A percentile compares a stretch with the other conserved stretches of the same genome.
These are phyloP conservation scores for Holothuria leucospilota DNA, from an alignment of 53 echinoderm and acorn worm genomes.

Conservation along the genomic window DNA sequence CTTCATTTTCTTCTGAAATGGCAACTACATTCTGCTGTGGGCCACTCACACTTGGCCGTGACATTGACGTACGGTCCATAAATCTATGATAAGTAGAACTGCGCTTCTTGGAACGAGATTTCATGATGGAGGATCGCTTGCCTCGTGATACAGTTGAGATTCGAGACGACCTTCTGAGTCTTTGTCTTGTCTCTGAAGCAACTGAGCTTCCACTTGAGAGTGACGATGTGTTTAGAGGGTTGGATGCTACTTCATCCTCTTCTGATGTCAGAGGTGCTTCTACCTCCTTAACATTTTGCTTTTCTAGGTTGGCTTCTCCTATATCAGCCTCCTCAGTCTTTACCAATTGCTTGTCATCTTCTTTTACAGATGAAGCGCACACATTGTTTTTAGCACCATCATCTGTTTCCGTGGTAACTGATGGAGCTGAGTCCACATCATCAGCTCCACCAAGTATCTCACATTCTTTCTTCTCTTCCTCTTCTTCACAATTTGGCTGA, in stretches of 20 bases:
- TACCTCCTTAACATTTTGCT: no score
- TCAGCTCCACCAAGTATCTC: not conserved
- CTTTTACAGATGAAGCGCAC: no score
- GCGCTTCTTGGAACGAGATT: constrained; percentile 28
- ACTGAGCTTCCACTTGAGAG: no score
- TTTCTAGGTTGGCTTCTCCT: no score
- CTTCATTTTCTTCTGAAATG: not conserved
- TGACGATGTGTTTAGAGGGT: no score
- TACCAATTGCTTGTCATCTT: no score
- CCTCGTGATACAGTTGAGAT: not conserved
- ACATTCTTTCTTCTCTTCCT: not conserved
- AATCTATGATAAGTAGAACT: constrained; percentile 40
- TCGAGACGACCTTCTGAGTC: not conserved
- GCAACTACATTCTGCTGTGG: not conserved
- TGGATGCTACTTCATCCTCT: no score
- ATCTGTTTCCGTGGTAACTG: no score
- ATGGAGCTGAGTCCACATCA: constrained; percentile 21
- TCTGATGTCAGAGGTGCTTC: no score
- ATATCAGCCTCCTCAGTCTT: no score
- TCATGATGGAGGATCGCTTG: constrained; percentile 1
- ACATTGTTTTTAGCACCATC: no score
- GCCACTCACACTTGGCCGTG: not conserved
- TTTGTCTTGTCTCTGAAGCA: not conserved
- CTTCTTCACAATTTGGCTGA: no score
- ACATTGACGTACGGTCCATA: constrained; percentile 2